These are phyloP conservation scores for Prenolepis imparis DNA, from an alignment of 2,888 invertebrate genomes.

Conservation along the genomic window DNA sequence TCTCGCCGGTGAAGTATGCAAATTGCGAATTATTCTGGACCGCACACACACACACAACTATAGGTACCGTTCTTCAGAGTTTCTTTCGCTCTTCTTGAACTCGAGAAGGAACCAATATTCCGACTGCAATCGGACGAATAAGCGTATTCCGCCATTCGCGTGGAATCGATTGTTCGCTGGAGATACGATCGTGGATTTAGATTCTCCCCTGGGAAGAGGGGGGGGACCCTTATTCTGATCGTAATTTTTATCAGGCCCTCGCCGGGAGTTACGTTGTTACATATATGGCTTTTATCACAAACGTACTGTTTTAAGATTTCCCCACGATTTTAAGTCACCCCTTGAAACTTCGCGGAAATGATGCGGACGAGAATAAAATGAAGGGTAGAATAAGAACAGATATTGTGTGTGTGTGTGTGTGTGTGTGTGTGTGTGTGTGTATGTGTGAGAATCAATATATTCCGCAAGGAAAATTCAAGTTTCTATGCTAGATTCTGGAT, in stretches of 20 bases:
- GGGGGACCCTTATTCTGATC: not conserved
- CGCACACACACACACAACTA: conserved; percentile 5
- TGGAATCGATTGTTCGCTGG: conserved; percentile 2
- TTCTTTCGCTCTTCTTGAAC: conserved; percentile 14
- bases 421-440: too few relatives aligned
- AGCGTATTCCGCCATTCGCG: conserved; percentile 17
- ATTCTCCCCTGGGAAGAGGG: not conserved
- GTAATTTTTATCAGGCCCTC: conserved; percentile 23
- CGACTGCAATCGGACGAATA: conserved; percentile 29
- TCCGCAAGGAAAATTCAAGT: not conserved
- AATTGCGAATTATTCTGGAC: conserved; percentile 40
- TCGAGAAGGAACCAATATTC: conserved; percentile 27
- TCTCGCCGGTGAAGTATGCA: conserved; percentile 39
- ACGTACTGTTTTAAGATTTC: conserved; percentile 10
- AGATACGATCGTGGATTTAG: conserved; percentile 15
- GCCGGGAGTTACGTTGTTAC: not conserved
- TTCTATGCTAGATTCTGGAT: not conserved
- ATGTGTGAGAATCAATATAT: not conserved
- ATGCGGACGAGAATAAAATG: not conserved
- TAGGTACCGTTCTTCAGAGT: not conserved
- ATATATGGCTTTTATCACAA: not conserved
- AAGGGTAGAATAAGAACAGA: not conserved
- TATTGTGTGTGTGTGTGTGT: not conserved
- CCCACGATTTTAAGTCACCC: not conserved
- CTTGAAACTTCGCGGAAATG: not conserved